Evolutionary conservation across 2,888 invertebrate species (phyloP).

Genomic region (Polietes domitor): DNA sequence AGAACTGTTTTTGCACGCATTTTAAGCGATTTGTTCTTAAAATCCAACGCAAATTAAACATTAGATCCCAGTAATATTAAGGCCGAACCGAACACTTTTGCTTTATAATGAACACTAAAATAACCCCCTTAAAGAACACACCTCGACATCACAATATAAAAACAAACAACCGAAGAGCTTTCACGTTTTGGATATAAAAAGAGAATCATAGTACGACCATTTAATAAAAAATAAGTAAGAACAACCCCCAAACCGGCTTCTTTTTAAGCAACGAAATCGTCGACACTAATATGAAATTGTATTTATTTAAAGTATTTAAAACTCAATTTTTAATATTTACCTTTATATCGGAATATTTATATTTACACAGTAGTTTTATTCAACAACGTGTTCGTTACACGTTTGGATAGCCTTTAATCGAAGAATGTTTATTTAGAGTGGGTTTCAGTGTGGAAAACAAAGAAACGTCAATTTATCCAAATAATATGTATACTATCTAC

Average conservation of each 20-base stretch:
- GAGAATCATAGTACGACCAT: not conserved
- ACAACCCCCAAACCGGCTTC: too few species aligned
- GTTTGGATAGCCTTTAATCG: not conserved
- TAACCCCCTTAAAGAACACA: not conserved
- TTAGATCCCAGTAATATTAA: not conserved
- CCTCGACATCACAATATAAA: not conserved
- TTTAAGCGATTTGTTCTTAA: constrained; percentile 24
- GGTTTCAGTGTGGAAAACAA: too few species aligned
- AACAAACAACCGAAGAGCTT: not conserved
- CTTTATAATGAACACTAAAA: constrained; percentile 25
- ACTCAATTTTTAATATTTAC: not conserved
- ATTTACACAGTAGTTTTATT: not conserved
- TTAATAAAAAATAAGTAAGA: too few species aligned
- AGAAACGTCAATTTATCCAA: not conserved
- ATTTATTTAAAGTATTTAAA: not conserved
- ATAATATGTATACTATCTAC: not conserved
- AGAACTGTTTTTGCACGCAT: constrained; percentile 23
- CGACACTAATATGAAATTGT: not conserved
- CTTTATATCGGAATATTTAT: not conserved
- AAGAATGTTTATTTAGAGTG: constrained; percentile 4
- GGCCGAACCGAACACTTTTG: constrained; percentile 22
- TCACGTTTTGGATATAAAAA: constrained; percentile 13
- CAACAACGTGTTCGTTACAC: constrained; percentile 1
- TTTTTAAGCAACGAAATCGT: not conserved
- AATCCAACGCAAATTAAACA: constrained; percentile 39